Evolutionary conservation across 2,113 vertebrate genomes (phyloP), one percentile per base, ranked within the genome.

Genomic region (Otolemur garnettii): DNA sequence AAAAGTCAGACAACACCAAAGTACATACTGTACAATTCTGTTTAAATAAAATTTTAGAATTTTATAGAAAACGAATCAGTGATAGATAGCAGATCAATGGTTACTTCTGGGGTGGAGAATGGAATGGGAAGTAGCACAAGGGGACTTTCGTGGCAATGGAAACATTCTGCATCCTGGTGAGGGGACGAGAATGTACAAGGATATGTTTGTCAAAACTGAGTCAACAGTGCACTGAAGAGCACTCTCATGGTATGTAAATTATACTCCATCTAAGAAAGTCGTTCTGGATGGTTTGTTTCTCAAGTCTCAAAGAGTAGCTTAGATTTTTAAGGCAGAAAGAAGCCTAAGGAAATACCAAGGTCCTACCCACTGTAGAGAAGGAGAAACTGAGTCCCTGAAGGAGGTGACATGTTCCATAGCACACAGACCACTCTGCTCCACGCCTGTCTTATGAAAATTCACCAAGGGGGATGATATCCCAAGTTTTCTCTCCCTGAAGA

Each of bases 41-140:
- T 75, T 69, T 85, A 66, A 28, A 50, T 71, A 68, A 85, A 93
- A 96, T 86, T 91, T 85, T 75, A 69, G 92, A 84, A 80, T 79
- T 74, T 42, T 22, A 77, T 66, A 45, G 62, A 83, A 75, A 94
- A 66, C 30, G 59, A 87, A 66, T 42, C 62, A 91, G 82, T 77
- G 93, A 83, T 59, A 89, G 86, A 94, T 94, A 87, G 96, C 86
- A 93, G 74, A 93, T 82, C 68, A 45, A 86, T 0, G 86, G 82
- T 93, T 96, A 75, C 35, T 28, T 75, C 78, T 77, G 91, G 53
- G 86, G 81, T 86, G 55, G 79, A 75, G 69, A 78, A 42, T 13
- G 69, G 50, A 86, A 71, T 80, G 82, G 85, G 91, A 85, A 89
- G 60, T 13, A 22, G 53, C 38, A 83, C 35, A 22, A 90, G 62